Conservation (phyloP, 2,888 invertebrate genomes). For the Polyploca ridens region DNA sequence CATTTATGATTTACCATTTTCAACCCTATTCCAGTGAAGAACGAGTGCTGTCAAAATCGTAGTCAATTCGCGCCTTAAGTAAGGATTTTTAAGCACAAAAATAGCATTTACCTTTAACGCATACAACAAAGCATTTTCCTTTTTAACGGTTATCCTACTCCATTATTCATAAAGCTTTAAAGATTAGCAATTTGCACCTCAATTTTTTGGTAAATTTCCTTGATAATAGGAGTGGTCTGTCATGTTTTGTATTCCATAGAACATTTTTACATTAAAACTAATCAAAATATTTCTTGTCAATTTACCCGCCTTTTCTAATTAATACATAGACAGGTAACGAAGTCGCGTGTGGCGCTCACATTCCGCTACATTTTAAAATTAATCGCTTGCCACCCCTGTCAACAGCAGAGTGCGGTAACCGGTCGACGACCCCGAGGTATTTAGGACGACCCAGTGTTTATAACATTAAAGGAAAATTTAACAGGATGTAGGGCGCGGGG, state of each 20-base stretch:
- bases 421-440: slow-evolving; percentile 74
- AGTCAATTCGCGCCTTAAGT: no score
- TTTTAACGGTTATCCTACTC: slow-evolving; percentile 39
- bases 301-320: neutral
- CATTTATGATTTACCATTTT: no score
- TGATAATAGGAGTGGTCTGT: neutral
- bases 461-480: slow-evolving; percentile 62
- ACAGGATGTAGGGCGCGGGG: slow-evolving; percentile 66
- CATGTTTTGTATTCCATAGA: neutral
- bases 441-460: slow-evolving; percentile 73
- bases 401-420: slow-evolving; percentile 56
- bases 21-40: no score
- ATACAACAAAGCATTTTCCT: slow-evolving; percentile 16
- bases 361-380: slow-evolving; percentile 76
- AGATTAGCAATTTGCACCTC: neutral
- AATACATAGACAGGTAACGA: slow-evolving; percentile 29
- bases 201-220: neutral
- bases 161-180: slow-evolving; percentile 16
- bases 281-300: neutral
- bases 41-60: no score
- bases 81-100: neutral
- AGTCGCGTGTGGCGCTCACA: slow-evolving; percentile 68
- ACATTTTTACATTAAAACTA: neutral
- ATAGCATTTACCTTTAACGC: neutral
- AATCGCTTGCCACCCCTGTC: slow-evolving; percentile 76